Conservation (phyloP, 2,797 vertebrate genomes). For the Acanthurus lineatus region DNA sequence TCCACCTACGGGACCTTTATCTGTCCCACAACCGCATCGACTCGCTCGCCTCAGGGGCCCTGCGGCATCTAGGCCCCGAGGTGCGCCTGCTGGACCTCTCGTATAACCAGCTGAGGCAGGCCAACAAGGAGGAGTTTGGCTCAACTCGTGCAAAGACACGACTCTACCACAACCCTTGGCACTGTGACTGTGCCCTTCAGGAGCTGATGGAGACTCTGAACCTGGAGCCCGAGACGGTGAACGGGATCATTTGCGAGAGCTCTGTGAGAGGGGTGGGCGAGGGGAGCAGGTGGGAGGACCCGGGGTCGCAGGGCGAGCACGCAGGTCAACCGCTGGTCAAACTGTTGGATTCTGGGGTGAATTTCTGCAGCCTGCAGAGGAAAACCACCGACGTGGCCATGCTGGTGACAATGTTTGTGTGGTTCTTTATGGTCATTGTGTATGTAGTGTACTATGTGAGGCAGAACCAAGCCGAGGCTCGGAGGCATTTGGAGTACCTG, state of each 20-base stretch:
- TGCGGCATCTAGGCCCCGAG: conserved; percentile 81
- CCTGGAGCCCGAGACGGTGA: conserved; percentile 82
- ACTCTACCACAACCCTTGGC: conserved; percentile 88
- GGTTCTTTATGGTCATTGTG: conserved; percentile 87
- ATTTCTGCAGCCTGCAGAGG: conserved; percentile 87
- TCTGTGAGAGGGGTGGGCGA: conserved; percentile 81
- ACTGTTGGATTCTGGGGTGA: conserved; percentile 84
- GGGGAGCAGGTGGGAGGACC: conserved; percentile 84
- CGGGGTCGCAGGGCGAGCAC: conserved; percentile 77
- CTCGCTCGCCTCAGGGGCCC: conserved; percentile 80
- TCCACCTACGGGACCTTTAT: conserved; percentile 85
- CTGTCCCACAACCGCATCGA: conserved; percentile 87
- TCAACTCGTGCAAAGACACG: conserved; percentile 82
- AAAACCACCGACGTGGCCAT: conserved; percentile 86
- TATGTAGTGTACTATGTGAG: conserved; percentile 87
- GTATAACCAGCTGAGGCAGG: conserved; percentile 82
- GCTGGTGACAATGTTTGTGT: conserved; percentile 88
- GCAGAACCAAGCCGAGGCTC: conserved; percentile 85
- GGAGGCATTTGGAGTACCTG: conserved; percentile 85
- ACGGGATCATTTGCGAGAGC: conserved; percentile 77
- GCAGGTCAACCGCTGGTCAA: conserved; percentile 82
- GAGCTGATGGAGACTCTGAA: conserved; percentile 86
- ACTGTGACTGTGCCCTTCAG: conserved; percentile 87
- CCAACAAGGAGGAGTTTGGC: conserved; percentile 74
- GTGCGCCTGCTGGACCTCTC: conserved; percentile 87